Conservation (phyloP, 1,140 invertebrate species). For the Drosophila repleta region DNA sequence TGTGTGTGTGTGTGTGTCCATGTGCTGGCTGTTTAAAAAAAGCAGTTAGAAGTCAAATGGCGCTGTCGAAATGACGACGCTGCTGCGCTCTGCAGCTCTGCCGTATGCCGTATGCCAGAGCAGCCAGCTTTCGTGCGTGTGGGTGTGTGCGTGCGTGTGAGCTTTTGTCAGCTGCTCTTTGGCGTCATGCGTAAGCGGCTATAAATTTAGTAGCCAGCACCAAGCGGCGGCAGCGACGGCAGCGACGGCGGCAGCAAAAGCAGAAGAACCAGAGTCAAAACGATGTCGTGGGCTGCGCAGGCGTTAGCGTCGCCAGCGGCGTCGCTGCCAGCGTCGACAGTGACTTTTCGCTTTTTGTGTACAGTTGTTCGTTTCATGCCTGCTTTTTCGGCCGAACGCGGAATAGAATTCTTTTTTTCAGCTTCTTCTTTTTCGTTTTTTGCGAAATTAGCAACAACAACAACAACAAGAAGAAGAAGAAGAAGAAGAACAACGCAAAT, state of each 20-base stretch:
- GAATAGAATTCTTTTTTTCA: conserved; percentile 53
- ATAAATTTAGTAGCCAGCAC: conserved; percentile 59
- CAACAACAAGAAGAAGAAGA: no score
- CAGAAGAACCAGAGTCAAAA: conserved; percentile 41
- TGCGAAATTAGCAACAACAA: conserved; percentile 62
- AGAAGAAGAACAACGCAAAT: conserved; percentile 39
- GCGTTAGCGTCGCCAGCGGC: conserved; percentile 1
- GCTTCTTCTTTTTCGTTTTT: conserved; percentile 41
- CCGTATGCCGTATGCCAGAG: conserved; percentile 1
- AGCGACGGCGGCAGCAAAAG: conserved; percentile 1
- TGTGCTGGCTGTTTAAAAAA: conserved; percentile 39
- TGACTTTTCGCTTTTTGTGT: conserved; percentile 52
- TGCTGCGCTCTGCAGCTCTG: conserved; percentile 5
- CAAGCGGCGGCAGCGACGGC: background rate
- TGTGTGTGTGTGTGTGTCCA: conserved; percentile 1
- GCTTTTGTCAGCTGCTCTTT: conserved; percentile 58
- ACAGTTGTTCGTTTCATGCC: conserved; percentile 55
- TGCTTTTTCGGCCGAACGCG: conserved; percentile 42
- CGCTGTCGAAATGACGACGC: conserved; percentile 45
- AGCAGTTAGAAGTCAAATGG: conserved; percentile 75
- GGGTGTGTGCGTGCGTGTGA: conserved; percentile 25
- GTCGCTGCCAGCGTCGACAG: conserved; percentile 28
- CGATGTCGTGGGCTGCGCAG: conserved; percentile 7
- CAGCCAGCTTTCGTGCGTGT: conserved; percentile 11
- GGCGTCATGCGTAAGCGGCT: conserved; percentile 56